Conservation (phyloP, 2,113 vertebrate genomes). For the Alligator sinensis region DNA sequence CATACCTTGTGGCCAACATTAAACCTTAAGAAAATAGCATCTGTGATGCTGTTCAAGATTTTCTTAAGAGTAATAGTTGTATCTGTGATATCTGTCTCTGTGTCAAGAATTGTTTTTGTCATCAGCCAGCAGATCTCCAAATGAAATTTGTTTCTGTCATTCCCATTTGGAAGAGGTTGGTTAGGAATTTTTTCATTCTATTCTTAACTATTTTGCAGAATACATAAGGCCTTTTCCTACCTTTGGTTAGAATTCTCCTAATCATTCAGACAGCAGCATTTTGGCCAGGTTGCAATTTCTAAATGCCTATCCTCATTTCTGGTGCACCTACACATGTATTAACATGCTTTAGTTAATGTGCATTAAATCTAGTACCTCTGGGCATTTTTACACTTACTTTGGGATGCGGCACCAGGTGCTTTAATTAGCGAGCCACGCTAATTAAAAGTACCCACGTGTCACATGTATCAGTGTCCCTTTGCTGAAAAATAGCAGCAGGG, state of each 20-base stretch:
- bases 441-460: no score
- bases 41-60: background rate
- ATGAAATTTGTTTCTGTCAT: conserved; percentile 27
- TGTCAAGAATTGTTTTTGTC: background rate
- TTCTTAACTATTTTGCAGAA: background rate
- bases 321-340: no score
- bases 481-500: no score
- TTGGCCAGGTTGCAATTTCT: background rate
- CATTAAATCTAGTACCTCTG: no score
- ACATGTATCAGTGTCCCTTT: no score
- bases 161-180: background rate
- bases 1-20: background rate
- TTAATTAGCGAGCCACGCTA: no score
- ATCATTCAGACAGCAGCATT: background rate
- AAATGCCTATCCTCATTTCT: background rate
- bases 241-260: background rate
- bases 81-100: background rate
- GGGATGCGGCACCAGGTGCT: no score
- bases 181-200: background rate
- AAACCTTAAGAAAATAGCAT: background rate
- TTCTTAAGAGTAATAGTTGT: background rate
- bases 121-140: background rate
- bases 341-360: no score
- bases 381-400: no score
- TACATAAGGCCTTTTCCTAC: background rate